Evolutionary conservation across 1,140 invertebrate genomes (phyloP).

Genomic region (Drosophila sulfurigaster): DNA sequence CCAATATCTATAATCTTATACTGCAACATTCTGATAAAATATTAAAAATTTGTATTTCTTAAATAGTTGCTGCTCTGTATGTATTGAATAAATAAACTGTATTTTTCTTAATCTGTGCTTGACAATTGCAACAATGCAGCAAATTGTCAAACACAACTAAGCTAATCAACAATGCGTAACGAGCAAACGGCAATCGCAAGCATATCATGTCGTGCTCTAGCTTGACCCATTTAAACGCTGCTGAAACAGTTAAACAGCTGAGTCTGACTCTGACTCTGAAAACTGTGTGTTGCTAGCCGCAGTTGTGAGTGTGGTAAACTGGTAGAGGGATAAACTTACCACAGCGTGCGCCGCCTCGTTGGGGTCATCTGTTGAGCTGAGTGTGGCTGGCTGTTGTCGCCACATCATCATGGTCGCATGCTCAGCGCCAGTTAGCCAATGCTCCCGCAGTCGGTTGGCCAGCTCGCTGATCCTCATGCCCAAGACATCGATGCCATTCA

Average conservation of each 20-base stretch:
- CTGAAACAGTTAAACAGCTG: conserved; percentile 24
- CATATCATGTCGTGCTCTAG: conserved; percentile 15
- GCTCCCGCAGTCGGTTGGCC: conserved; percentile 73
- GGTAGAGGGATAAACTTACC: conserved; percentile 52
- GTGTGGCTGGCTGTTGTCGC: conserved; percentile 59
- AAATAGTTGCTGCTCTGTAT: too few relatives aligned
- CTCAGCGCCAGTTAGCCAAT: conserved; percentile 79
- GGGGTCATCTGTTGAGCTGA: conserved; percentile 43
- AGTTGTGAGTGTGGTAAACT: background rate
- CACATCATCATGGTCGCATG: conserved; percentile 78
- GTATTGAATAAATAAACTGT: background rate
- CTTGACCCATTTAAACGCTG: conserved; percentile 51
- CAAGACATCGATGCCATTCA: conserved; percentile 82
- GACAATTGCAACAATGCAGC: conserved; percentile 23
- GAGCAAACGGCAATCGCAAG: conserved; percentile 37
- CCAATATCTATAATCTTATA: too few relatives aligned
- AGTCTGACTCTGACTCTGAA: background rate
- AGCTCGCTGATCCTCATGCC: conserved; percentile 83
- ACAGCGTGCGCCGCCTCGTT: conserved; percentile 66
- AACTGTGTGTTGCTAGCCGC: background rate
- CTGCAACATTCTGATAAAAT: too few relatives aligned
- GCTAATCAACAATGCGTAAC: conserved; percentile 58
- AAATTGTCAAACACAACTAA: conserved; percentile 52
- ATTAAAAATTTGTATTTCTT: too few relatives aligned
- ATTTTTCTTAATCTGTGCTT: background rate